phyloP scores from a whole-genome alignment of 2,797 vertebrate genomes.

The Mycteria americana region DNA sequence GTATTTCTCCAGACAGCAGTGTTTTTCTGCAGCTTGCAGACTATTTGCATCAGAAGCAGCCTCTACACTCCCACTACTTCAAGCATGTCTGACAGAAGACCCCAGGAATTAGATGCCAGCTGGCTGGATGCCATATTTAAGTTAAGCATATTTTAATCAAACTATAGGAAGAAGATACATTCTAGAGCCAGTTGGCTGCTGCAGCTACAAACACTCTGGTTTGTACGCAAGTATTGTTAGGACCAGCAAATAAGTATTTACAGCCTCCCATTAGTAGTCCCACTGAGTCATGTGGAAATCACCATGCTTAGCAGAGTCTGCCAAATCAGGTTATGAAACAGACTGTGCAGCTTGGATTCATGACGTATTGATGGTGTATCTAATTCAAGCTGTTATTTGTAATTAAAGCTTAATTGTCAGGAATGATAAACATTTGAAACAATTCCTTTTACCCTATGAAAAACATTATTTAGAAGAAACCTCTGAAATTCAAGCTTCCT shows the following conservation, averaged over 20 bases:
- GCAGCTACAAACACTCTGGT: not conserved
- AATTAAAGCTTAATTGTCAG: not conserved
- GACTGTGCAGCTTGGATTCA: not conserved
- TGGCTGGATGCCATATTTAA: not conserved
- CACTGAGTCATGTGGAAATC: not conserved
- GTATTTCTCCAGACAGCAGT: slow-evolving; percentile 15
- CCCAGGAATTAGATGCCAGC: not conserved
- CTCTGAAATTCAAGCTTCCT: not conserved
- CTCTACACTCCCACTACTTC: not conserved
- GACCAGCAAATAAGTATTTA: not conserved
- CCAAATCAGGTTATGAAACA: not conserved
- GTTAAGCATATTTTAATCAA: not conserved
- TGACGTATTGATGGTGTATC: not conserved
- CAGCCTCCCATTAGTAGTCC: not conserved
- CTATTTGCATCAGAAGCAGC: not conserved
- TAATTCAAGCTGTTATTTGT: not conserved
- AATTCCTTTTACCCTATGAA: not conserved
- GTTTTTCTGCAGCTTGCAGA: not conserved
- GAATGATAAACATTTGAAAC: not conserved
- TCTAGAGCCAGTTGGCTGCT: not conserved
- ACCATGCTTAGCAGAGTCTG: not conserved
- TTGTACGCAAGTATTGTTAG: not conserved
- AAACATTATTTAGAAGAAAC: not conserved
- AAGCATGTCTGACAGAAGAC: not conserved
- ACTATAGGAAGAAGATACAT: not conserved